Conservation (phyloP, 2,888 invertebrate species). For the Cordilura impudica region DNA sequence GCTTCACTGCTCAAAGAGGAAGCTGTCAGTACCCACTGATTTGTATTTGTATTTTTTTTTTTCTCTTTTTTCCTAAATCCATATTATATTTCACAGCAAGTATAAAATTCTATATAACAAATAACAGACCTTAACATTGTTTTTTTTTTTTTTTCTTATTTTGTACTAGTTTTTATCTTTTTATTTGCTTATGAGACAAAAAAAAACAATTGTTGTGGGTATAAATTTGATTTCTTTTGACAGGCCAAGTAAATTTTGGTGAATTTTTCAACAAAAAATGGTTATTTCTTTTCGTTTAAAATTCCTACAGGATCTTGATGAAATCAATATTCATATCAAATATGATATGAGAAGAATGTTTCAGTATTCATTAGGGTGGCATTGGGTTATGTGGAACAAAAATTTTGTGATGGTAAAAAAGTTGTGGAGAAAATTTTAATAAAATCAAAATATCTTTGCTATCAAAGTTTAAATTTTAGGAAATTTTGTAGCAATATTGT, state of each 20-base stretch:
- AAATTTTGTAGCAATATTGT: too few species aligned
- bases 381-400: too few species aligned
- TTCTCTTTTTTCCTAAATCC: neutral
- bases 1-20: slow-evolving; percentile 69
- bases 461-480: too few species aligned
- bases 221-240: slow-evolving; percentile 17
- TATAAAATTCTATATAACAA: too few species aligned
- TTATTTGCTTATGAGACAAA: neutral
- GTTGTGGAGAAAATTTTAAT: too few species aligned
- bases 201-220: neutral
- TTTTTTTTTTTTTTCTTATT: neutral
- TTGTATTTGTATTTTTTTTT: neutral
- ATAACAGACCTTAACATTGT: too few species aligned
- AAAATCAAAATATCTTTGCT: too few species aligned
- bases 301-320: neutral
- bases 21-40: slow-evolving; percentile 58
- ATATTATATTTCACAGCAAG: too few species aligned
- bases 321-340: neutral
- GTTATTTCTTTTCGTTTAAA: neutral
- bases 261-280: slow-evolving; percentile 17
- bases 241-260: slow-evolving; percentile 54
- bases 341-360: too few species aligned
- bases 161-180: neutral
- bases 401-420: too few species aligned
- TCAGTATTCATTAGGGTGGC: too few species aligned